Conservation (phyloP, 1,140 invertebrate genomes). For the Drosophila tani region DNA sequence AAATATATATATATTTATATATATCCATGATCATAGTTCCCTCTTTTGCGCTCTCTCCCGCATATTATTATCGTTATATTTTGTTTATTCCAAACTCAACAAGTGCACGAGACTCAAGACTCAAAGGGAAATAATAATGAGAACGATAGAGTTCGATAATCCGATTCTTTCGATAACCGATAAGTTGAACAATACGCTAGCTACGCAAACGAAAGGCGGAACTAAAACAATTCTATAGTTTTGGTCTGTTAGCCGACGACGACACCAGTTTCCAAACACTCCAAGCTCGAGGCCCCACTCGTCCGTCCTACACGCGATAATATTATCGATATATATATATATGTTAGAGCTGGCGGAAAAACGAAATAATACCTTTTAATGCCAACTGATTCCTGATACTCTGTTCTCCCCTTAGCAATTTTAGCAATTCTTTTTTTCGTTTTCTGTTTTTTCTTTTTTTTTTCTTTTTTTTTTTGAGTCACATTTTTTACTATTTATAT, state of each 20-base stretch:
- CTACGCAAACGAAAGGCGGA: constrained; percentile 34
- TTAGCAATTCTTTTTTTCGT: neutral
- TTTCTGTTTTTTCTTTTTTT: neutral
- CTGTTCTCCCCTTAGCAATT: neutral
- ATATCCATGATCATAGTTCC: constrained; percentile 45
- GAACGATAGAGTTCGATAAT: constrained; percentile 5
- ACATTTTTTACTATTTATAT: constrained; percentile 48
- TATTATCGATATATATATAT: constrained; percentile 15
- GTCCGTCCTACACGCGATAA: constrained; percentile 5
- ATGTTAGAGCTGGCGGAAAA: neutral
- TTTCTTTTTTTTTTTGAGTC: constrained; percentile 12
- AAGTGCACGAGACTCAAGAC: constrained; percentile 64
- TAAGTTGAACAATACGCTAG: constrained; percentile 47
- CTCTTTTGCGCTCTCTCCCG: constrained; percentile 18
- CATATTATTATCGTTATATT: constrained; percentile 17
- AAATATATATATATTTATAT: constrained; percentile 29
- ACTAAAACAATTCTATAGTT: constrained; percentile 35
- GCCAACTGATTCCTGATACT: constrained; percentile 22
- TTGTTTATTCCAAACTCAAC: constrained; percentile 53
- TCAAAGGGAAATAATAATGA: constrained; percentile 23
- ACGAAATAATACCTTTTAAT: constrained; percentile 16
- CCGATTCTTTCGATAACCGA: constrained; percentile 18
- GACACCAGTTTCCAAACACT: constrained; percentile 21
- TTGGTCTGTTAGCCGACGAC: constrained; percentile 26
- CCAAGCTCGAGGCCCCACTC: constrained; percentile 33